Percentiles rank a stretch among this genome's conserved stretches.
Conservation (phyloP, 2,113 vertebrate genomes). For the Barbus barbus region DNA sequence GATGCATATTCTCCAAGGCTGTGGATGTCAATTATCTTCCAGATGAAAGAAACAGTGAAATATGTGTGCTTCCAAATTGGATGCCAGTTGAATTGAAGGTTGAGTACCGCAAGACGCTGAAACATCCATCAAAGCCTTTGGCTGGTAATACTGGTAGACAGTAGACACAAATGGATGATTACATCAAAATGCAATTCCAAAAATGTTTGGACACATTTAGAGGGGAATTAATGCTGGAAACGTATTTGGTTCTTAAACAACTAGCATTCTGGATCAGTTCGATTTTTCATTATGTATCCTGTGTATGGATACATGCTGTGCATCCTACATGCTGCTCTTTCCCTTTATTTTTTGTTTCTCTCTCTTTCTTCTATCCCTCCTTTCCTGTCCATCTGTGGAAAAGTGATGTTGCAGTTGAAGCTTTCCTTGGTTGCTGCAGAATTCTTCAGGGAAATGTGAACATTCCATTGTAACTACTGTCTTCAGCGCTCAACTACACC, state of each 20-base stretch:
- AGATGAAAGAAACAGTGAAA: slow-evolving; percentile 41
- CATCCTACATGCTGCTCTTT: background rate
- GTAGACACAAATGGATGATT: slow-evolving; percentile 23
- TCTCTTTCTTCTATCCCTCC: background rate
- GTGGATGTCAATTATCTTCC: slow-evolving; percentile 32
- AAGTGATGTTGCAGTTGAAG: slow-evolving; percentile 1
- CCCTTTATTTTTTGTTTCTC: background rate
- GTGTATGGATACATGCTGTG: too few relatives aligned
- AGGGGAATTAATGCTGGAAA: background rate
- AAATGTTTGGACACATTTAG: slow-evolving; percentile 30
- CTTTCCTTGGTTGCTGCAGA: slow-evolving; percentile 24
- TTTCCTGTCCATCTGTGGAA: slow-evolving; percentile 1
- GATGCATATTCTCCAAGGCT: slow-evolving; percentile 21
- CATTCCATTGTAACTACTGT: background rate
- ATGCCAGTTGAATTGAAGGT: slow-evolving; percentile 5
- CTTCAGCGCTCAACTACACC: background rate
- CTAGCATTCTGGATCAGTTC: background rate
- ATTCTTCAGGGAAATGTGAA: slow-evolving; percentile 33
- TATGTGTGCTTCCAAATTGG: slow-evolving; percentile 29
- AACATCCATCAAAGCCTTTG: slow-evolving; percentile 17
- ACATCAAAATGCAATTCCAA: slow-evolving; percentile 19
- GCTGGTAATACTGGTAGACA: slow-evolving; percentile 14
- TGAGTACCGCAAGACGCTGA: background rate
- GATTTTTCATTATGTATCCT: background rate
- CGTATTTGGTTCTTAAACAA: background rate